phyloP scores from a whole-genome alignment of 2,113 vertebrate genomes.

The Globicephala melas region DNA sequence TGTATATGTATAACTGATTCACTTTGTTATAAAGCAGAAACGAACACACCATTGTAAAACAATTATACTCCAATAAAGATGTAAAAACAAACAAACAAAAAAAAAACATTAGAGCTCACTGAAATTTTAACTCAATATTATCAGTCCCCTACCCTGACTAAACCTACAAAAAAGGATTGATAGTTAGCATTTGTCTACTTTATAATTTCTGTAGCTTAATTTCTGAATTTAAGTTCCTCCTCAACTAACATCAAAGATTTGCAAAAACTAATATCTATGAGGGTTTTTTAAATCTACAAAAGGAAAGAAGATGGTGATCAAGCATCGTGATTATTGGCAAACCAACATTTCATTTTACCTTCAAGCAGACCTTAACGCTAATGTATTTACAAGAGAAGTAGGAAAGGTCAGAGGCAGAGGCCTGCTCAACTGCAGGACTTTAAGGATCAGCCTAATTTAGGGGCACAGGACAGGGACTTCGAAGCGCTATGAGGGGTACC shows the following conservation, averaged over 20 bases:
- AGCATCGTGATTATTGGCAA: background rate
- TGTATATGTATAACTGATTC: too few relatives aligned
- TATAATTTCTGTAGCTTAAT: background rate
- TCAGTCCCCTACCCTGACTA: background rate
- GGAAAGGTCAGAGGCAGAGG: conserved; percentile 48
- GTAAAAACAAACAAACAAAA: background rate
- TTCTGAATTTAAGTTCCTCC: background rate
- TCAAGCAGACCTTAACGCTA: background rate
- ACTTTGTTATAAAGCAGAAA: too few relatives aligned
- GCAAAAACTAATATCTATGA: background rate
- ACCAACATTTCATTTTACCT: background rate
- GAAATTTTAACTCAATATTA: background rate
- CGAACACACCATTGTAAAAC: too few relatives aligned
- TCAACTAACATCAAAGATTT: background rate
- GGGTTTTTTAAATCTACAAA: background rate
- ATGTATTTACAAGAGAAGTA: conserved; percentile 46
- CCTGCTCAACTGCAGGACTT: background rate
- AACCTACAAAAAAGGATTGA: background rate
- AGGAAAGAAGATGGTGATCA: background rate
- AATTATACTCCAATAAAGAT: too few relatives aligned
- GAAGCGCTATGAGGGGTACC: background rate
- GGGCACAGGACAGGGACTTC: background rate
- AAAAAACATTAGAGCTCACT: background rate
- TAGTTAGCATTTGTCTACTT: background rate
- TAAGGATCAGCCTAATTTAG: conserved; percentile 51